Evolutionary conservation across 2,113 vertebrate species (phyloP), one percentile per base, ranked within the genome.

Genomic region (Tautogolabrus adspersus): DNA sequence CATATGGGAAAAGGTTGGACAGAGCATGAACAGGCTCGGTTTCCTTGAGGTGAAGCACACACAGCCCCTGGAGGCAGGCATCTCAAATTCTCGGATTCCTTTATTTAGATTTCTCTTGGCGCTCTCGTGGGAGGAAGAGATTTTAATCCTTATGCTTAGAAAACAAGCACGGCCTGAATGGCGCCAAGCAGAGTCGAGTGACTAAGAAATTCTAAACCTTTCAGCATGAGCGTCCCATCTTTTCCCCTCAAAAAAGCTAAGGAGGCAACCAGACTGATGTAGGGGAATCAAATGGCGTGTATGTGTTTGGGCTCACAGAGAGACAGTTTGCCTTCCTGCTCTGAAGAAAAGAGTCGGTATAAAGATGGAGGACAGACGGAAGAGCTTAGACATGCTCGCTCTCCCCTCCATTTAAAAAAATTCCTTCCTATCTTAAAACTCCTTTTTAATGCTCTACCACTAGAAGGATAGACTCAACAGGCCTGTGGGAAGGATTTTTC

Each of bases 71-170:
- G 56, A 79, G 72, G 73, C 68, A 44, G 21, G 63, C 67, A 10
- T 77, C 73, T 76, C 75, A 70, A 62, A 83, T 88, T 88, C 67
- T 70, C 58, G 47, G 22, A 72, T 87, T 78, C 49, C 22, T 46
- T 74, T 69, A 72, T 81, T 88, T 81, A 51, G 44, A 66, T 82
- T 77, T 85, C 80, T 84, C 71, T 82, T 70, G 76, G 66, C 59
- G 10, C 57, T 80, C 73, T 67, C 23, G 10, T 46, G 64, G 70
- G 60, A 56, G 59, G 68, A 44, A 38, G 40, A 62, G 54, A 85
- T 75, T 80, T 86, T 83, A 77, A 82, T 90, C 77, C 69, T 56
- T 51, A 49, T 37, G 67, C 73, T 69, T 73, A 26, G 47, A 82
- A 85, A 85, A 82, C 58, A 83, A 71, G 54, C 72, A 21, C 6